phyloP scores from a whole-genome alignment of 2,113 vertebrate genomes.

The Lepus timidus region DNA sequence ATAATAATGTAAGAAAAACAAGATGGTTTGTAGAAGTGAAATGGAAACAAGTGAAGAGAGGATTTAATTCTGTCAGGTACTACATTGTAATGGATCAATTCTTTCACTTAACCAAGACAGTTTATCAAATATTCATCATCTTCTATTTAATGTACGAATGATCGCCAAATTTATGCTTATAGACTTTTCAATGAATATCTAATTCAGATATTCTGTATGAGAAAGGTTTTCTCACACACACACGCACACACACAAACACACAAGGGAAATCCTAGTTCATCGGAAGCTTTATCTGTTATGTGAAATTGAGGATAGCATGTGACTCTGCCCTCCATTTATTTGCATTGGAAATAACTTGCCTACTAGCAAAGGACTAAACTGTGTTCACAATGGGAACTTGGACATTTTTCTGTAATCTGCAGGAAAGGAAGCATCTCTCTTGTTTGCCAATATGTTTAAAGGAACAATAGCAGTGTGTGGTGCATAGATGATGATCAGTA shows the following conservation, averaged over 20 bases:
- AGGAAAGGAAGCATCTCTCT: neutral
- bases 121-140: neutral
- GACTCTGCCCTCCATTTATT: slow-evolving; percentile 2
- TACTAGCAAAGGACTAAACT: neutral
- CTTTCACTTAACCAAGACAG: neutral
- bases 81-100: neutral
- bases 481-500: neutral
- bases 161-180: neutral
- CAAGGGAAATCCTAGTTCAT: neutral
- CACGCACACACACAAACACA: no score
- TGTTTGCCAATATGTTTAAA: neutral
- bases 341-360: slow-evolving; percentile 38
- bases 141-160: neutral
- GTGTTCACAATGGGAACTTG: neutral
- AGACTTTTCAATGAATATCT: neutral
- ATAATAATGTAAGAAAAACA: neutral
- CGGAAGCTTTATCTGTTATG: neutral
- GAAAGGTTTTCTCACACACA: slow-evolving; percentile 31
- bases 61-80: neutral
- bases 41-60: neutral
- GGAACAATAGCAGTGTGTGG: neutral
- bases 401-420: neutral
- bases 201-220: neutral
- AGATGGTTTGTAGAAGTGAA: neutral
- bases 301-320: slow-evolving; percentile 4